A percentile compares a stretch with the other conserved stretches of the same genome.
phyloP scores from a whole-genome alignment of 92 coral and sea anemone species.

The Heliopora coerulea region DNA sequence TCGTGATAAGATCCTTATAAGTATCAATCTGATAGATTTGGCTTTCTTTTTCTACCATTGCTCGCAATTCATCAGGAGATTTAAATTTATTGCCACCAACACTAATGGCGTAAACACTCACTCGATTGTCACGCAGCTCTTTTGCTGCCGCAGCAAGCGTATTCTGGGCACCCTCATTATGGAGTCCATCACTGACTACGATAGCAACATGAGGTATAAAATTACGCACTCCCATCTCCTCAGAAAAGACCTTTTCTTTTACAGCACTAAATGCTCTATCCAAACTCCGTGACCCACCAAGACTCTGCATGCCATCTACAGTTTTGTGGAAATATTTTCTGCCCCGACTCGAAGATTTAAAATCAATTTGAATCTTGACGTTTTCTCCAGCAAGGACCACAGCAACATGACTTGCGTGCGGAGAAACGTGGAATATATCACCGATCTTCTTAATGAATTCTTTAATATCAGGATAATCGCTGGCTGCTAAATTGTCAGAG shows the following conservation, averaged over 20 bases:
- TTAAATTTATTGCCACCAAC: constrained; percentile 1
- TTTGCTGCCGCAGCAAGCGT: background rate
- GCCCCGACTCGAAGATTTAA: background rate
- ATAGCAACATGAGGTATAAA: constrained; percentile 11
- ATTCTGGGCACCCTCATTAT: background rate
- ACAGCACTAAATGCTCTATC: background rate
- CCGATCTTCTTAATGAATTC: constrained; percentile 8
- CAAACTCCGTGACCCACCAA: constrained; percentile 17
- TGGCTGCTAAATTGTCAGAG: constrained; percentile 17
- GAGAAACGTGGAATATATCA: background rate
- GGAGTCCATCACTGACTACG: constrained; percentile 2
- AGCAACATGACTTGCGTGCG: constrained; percentile 22
- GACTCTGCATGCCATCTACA: background rate
- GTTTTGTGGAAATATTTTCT: background rate
- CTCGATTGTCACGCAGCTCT: constrained; percentile 1
- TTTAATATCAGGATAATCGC: constrained; percentile 13
- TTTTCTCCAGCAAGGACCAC: constrained; percentile 8
- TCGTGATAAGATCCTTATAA: background rate
- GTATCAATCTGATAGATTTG: background rate
- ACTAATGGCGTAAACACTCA: constrained; percentile 11
- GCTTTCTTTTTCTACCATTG: constrained; percentile 6
- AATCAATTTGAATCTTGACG: background rate
- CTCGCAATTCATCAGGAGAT: constrained; percentile 7
- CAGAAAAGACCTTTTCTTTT: background rate
- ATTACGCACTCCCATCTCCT: constrained; percentile 1